Percentiles rank a stretch among this genome's conserved stretches.
Conservation (phyloP, 2,888 invertebrate species). For the Tetragonula carbonaria region DNA sequence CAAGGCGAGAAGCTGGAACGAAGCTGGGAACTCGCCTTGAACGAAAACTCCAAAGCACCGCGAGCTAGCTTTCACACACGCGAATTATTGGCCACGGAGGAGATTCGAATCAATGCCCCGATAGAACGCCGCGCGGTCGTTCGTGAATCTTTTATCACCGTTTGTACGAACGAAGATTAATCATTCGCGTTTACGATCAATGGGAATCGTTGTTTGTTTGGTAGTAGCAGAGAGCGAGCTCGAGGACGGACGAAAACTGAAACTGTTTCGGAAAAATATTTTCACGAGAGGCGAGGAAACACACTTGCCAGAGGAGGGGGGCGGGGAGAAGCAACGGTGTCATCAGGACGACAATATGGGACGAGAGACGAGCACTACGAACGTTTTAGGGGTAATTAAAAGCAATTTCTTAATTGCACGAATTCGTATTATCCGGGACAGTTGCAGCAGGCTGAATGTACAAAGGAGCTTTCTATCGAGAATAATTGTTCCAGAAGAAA, state of each 20-base stretch:
- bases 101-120: neutral
- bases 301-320: too few relatives aligned
- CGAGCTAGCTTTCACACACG: neutral
- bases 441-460: neutral
- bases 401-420: conserved; percentile 32
- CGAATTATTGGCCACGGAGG: neutral
- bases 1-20: neutral
- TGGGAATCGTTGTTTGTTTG: neutral
- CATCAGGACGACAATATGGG: neutral
- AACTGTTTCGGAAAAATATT: too few relatives aligned
- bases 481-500: conserved; percentile 2
- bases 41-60: too few relatives aligned
- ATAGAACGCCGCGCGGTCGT: neutral
- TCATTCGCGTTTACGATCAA: conserved; percentile 28
- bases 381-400: conserved; percentile 7
- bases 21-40: neutral
- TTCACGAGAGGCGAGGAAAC: too few relatives aligned
- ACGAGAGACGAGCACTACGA: neutral
- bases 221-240: too few relatives aligned
- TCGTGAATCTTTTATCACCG: conserved; percentile 11
- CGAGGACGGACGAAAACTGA: too few relatives aligned
- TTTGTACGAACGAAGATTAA: conserved; percentile 37
- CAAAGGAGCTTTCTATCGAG: neutral
- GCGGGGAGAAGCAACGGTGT: neutral
- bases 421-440: conserved; percentile 7